Percentiles rank a stretch among this genome's conserved stretches.
These are phyloP conservation scores for Physella acuta DNA, from an alignment of 1,140 invertebrate species.

Conservation along the genomic window DNA sequence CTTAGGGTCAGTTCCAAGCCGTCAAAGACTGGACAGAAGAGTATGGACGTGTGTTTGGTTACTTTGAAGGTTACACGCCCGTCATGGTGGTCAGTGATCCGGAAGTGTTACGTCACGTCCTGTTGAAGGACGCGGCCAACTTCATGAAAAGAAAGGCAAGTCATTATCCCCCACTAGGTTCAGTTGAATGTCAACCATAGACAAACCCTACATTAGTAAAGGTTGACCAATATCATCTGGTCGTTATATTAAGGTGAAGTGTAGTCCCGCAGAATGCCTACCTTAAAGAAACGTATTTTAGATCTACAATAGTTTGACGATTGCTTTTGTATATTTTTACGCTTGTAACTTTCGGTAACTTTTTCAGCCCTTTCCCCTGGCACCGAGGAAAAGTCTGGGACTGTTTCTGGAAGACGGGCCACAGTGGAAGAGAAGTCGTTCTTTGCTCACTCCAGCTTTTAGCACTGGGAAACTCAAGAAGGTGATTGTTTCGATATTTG, in stretches of 20 bases:
- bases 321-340: too few relatives aligned
- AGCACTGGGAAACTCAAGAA: slow-evolving; percentile 47
- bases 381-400: slow-evolving; percentile 48
- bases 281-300: too few relatives aligned
- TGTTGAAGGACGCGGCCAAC: slow-evolving; percentile 49
- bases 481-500: slow-evolving; percentile 23
- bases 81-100: slow-evolving; percentile 48
- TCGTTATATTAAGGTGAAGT: too few relatives aligned
- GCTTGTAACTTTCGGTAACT: neutral
- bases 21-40: slow-evolving; percentile 42
- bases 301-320: too few relatives aligned
- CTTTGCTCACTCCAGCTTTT: slow-evolving; percentile 47
- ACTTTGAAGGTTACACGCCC: slow-evolving; percentile 50
- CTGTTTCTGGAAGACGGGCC: slow-evolving; percentile 49
- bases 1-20: slow-evolving; percentile 46
- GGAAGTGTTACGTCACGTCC: slow-evolving; percentile 41
- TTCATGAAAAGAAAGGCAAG: slow-evolving; percentile 45
- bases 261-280: too few relatives aligned
- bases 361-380: slow-evolving; percentile 46
- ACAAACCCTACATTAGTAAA: too few relatives aligned
- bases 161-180: neutral
- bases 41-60: slow-evolving; percentile 48
- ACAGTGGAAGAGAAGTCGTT: slow-evolving; percentile 47
- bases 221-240: too few relatives aligned
- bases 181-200: too few relatives aligned